These are phyloP conservation scores for Pluvianellus socialis DNA, from an alignment of 2,113 vertebrate species.

Conservation along the genomic window DNA sequence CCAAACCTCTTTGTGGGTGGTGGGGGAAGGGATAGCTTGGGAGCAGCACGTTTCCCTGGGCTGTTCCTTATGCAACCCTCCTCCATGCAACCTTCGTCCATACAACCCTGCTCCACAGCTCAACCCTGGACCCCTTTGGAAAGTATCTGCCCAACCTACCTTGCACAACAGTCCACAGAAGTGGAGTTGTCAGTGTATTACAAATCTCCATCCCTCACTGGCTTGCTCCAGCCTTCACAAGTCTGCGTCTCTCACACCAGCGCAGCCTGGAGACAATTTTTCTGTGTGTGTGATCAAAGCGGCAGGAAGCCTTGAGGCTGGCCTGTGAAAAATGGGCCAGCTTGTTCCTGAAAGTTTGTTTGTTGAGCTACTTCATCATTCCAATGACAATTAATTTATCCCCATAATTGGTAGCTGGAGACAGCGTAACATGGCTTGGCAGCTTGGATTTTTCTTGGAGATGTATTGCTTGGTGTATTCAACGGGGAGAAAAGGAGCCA, in stretches of 20 bases:
- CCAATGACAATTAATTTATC: conserved; percentile 12
- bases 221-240: not conserved
- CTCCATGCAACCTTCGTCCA: not conserved
- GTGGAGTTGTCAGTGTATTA: not conserved
- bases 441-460: conserved; percentile 14
- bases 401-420: not conserved
- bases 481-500: not conserved
- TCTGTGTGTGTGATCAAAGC: not conserved
- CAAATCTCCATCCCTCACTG: not conserved
- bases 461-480: not conserved
- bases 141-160: not conserved
- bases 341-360: not conserved
- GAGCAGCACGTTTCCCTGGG: not conserved
- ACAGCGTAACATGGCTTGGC: not conserved
- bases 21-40: not conserved
- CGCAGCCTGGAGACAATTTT: not conserved
- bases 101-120: not conserved
- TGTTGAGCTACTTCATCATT: conserved; percentile 1
- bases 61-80: not conserved
- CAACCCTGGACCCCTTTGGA: not conserved
- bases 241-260: not conserved
- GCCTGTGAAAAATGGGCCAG: not conserved
- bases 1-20: not conserved
- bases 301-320: not conserved
- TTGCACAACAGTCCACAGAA: not conserved